Evolutionary conservation across 2,888 invertebrate genomes (phyloP), one percentile per base, ranked within the genome.

Genomic region (Drosophila koepferae): DNA sequence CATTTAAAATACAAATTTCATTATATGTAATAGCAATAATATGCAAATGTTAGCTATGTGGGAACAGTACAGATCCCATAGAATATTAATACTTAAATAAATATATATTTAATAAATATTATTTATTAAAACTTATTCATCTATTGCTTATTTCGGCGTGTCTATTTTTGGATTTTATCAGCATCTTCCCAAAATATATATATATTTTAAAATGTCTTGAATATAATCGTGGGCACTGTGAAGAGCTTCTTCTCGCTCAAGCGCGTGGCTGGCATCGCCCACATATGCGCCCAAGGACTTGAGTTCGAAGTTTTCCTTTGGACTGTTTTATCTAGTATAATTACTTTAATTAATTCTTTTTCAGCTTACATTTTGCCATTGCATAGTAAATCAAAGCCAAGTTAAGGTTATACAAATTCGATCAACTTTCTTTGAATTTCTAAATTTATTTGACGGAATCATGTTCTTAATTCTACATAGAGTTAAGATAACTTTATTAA

Each of bases 71-170:
- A 53, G 20, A 38, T 9, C 23, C 20, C 2, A 18, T 20, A 9
- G 20, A 14, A 20, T 16, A 38, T 6, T 12, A 18, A 34, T 10
- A 18, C n/a, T 3, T 46, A 28, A 7, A 38, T 53, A n/a, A n/a
- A 31, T 10, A 53, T 38, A 54, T 40, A 55, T 28, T 55, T 8
- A 14, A 60, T 56, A 51, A 31, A 63, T 51, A 46, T 18, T 77
- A 72, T 72, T 66, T 74, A 72, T 49, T 56, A 10, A 49, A 14
- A 48, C 18, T 14, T 3, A 8, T 40, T 36, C 1, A 2, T 28
- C 8, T 3, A 12, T 4, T n/a, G n/a, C 2, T 38, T 34, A 10
- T 10, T 40, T 38, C 0, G n/a, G 1, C 10, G 10, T 12, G 2
- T 10, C 10, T 49, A 7, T 10, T 12, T 12, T 49, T 36, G 12